Evolutionary conservation across 2,797 vertebrate species (phyloP).

Genomic region (Poeciliopsis presidionis): DNA sequence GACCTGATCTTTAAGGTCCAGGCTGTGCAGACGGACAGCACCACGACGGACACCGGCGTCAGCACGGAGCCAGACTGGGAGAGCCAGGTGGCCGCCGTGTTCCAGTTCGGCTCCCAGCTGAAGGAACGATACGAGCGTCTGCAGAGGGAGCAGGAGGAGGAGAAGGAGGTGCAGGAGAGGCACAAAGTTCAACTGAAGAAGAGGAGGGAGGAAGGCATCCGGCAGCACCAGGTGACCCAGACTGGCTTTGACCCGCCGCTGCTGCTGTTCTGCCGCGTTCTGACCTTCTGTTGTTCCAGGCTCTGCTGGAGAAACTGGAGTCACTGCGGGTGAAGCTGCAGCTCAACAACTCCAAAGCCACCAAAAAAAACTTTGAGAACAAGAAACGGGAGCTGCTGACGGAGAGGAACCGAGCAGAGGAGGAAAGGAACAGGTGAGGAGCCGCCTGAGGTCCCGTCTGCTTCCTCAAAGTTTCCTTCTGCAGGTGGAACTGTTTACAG

Average conservation of each 20-base stretch:
- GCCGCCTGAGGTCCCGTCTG: neutral
- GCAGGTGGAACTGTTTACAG: neutral
- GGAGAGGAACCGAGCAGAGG: conserved; percentile 58
- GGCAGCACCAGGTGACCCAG: conserved; percentile 57
- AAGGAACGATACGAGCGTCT: conserved; percentile 10
- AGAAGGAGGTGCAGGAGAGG: conserved; percentile 26
- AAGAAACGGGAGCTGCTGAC: conserved; percentile 70
- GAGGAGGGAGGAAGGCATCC: conserved; percentile 52
- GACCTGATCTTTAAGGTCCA: conserved; percentile 26
- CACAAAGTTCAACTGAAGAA: conserved; percentile 42
- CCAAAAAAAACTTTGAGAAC: conserved; percentile 69
- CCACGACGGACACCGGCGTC: conserved; percentile 6
- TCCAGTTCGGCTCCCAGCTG: conserved; percentile 32
- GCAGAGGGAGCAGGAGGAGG: conserved; percentile 34
- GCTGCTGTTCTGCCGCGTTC: neutral
- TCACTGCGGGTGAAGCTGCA: conserved; percentile 74
- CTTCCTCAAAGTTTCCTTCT: neutral
- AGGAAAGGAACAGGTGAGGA: conserved; percentile 62
- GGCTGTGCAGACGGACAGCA: conserved; percentile 50
- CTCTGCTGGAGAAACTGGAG: conserved; percentile 68
- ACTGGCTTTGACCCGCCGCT: neutral
- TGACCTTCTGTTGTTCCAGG: conserved; percentile 28
- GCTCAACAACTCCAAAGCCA: conserved; percentile 73
- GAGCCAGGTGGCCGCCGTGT: conserved; percentile 34
- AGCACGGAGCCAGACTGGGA: conserved; percentile 67